Evolutionary conservation across 2,888 invertebrate species (phyloP).

Genomic region (Pocota personata): DNA sequence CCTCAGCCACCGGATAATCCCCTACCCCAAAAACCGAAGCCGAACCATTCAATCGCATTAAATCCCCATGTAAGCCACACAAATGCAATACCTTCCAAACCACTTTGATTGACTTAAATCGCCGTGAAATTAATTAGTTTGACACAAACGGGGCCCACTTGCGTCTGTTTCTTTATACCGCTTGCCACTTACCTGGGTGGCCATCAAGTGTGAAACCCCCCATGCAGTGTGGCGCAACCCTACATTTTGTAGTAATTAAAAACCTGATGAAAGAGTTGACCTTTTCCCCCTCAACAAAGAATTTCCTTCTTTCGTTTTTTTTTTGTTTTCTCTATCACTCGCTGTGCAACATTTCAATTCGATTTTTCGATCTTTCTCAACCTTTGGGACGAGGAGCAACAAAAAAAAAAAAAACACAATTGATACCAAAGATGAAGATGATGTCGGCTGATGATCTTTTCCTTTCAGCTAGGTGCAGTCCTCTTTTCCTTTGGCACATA

Average conservation of each 20-base stretch:
- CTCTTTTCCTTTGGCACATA: slow-evolving; percentile 23
- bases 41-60: slow-evolving; percentile 23
- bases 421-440: slow-evolving; percentile 52
- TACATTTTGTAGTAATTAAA: slow-evolving; percentile 58
- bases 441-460: slow-evolving; percentile 69
- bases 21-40: not conserved
- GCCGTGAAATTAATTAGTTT: slow-evolving; percentile 66
- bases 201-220: slow-evolving; percentile 53
- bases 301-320: not conserved
- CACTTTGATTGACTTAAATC: slow-evolving; percentile 24
- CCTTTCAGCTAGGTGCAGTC: slow-evolving; percentile 62
- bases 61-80: slow-evolving; percentile 18
- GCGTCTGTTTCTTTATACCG: not conserved
- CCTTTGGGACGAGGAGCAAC: slow-evolving; percentile 10
- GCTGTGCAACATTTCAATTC: slow-evolving; percentile 21
- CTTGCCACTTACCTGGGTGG: slow-evolving; percentile 49
- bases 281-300: slow-evolving; percentile 39
- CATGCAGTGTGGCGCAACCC: slow-evolving; percentile 31
- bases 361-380: slow-evolving; percentile 51
- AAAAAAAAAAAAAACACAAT: slow-evolving; percentile 2
- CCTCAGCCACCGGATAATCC: slow-evolving; percentile 29
- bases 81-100: slow-evolving; percentile 34
- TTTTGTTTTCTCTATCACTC: not conserved
- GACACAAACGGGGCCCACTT: slow-evolving; percentile 48
- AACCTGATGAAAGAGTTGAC: slow-evolving; percentile 58